Base-by-base conservation (phyloP, 2,113 vertebrate species). In the Leptobrachium leishanense region DNA sequence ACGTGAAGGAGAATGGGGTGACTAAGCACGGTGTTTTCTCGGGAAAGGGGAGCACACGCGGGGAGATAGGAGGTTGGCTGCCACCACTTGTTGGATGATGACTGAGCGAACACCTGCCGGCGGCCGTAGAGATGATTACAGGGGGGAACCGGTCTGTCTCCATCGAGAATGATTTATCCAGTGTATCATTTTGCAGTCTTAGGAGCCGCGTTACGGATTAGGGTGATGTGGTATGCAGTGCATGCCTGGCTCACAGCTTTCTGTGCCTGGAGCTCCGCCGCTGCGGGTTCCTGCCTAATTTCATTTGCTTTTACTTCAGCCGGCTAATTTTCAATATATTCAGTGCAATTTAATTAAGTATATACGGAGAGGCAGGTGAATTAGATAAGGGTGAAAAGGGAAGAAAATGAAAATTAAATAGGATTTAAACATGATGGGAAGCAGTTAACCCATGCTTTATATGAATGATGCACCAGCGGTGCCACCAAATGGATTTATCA, bases 71-170 rank as follows among this genome's bases (percentile, higher is more conserved):
- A 9, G 41, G 12, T 31, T 59, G 9, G 62, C 13, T 65, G 46
- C 68, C 1, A 74, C 39, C 64, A 59, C 71, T 68, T 80, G 78
- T 50, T 66, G 31, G 65, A 39, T 59, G 72, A 74, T 74, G 53
- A 68, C 50, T 79, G 66, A 67, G 40, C 20, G 42, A 62, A 68
- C 78, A 81, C 78, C 71, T 81, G 78, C 43, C 67, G 65, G 76
- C 63, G 68, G 13, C 20, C 31, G 76, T 0, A 65, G 15, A 42
- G 66, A 63, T 62, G 55, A 70, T 71, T 66, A 77, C 40, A 50
- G 20, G 68, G 43, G 62, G 68, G 15, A 41, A 44, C 54, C 67
- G 41, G 43, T 50, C 68, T 46, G 43, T 11, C 20, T 68, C 66
- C 67, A 6, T 46, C 11, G 54, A 31, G 66, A 70, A 50, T 62